Conservation (phyloP, 2,113 vertebrate species). For the Daboia siamensis region DNA sequence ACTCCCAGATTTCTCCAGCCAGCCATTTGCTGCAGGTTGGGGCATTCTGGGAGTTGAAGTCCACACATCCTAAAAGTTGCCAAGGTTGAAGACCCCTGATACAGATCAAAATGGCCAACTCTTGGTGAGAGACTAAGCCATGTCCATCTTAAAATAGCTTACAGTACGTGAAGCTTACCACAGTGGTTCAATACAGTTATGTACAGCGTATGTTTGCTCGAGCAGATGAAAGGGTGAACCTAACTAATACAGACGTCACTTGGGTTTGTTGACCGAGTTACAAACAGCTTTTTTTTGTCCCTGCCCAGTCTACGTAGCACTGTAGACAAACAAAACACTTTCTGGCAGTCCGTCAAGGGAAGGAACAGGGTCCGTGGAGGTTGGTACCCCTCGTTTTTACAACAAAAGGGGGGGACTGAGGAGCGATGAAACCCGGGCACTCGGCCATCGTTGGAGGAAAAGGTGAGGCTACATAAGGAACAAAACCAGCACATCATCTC, state of each 20-base stretch:
- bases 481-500: rapidly evolving
- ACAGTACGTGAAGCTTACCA: conserved; percentile 48
- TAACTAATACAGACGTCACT: conserved; percentile 23
- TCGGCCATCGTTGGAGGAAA: background rate
- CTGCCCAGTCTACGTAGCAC: background rate
- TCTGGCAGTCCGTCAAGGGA: conserved; percentile 47
- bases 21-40: no score
- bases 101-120: conserved; percentile 5
- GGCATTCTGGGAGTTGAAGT: no score
- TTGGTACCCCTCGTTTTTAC: background rate
- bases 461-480: rapidly evolving
- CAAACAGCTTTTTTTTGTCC: rapidly evolving
- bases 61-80: background rate
- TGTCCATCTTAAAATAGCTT: conserved; percentile 42
- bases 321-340: conserved; percentile 10
- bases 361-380: rapidly evolving
- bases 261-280: background rate
- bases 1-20: background rate
- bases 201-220: conserved; percentile 33
- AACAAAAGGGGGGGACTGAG: rapidly evolving
- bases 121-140: background rate
- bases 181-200: conserved; percentile 41
- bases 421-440: background rate
- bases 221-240: background rate
- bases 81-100: background rate